Base-by-base conservation (phyloP, 1,140 invertebrate species). In the Drosophila bifasciata region DNA sequence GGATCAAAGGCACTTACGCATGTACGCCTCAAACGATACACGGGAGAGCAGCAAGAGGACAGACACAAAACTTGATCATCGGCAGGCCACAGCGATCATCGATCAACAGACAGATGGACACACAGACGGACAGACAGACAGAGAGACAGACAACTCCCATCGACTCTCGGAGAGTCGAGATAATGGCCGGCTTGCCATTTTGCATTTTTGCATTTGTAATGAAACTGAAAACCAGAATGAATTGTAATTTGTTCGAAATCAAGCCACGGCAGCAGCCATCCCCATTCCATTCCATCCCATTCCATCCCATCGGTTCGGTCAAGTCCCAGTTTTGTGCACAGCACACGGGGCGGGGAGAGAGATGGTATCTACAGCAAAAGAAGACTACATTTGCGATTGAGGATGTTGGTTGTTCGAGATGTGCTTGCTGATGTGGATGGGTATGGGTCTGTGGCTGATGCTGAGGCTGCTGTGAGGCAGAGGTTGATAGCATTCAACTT, bases 131-230 rank as follows among this genome's bases (percentile, higher is more conserved):
- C 16, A 11, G 19, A 55, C 52, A 23, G 21, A 25, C 17, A n/a
- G 28, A 36, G 25, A 16, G 49, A 36, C 21, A 15, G 19, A 16
- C 59, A 63, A 21, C 45, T 25, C 21, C n/a, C 62, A 56, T 32
- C 11, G 39, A 45, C 39, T 52, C 48, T 52, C 15, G 44, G 44
- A 17, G 52, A 48, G 41, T 43, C 23, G 56, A 79, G 78, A 72
- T 89, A 88, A 89, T 89, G 83, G 84, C 84, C 79, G 83, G 59
- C 66, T 79, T 80, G 79, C 84, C 84, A 89, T 88, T 88, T 89
- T 88, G 84, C 84, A 88, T 88, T 88, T 88, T 88, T 88, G 84
- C 84, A 88, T 88, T 88, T 79, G 84, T 88, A 89, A 89, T 89
- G 80, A 80, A 89, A 89, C 86, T 72, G 71, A 89, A 88, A 88